Conservation (phyloP, 2,797 vertebrate species). For the Atherinosoma microstoma region DNA sequence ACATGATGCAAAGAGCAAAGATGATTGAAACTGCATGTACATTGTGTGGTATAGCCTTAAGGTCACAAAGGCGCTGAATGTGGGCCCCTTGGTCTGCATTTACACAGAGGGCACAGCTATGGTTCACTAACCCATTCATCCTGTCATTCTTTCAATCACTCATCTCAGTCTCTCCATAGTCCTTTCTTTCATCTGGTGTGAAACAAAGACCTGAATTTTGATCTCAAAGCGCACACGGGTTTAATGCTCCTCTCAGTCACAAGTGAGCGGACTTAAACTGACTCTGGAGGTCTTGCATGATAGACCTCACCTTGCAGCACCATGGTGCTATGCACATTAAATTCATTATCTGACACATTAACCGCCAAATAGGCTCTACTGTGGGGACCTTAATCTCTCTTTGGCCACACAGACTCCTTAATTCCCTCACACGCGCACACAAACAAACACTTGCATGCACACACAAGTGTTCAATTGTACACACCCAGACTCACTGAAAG, state of each 20-base stretch:
- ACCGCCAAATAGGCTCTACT: slow-evolving; percentile 77
- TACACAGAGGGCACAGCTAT: slow-evolving; percentile 38
- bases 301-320: slow-evolving; percentile 49
- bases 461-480: slow-evolving; percentile 30
- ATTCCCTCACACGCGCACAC: slow-evolving; percentile 64
- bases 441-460: slow-evolving; percentile 54
- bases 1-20: slow-evolving; percentile 20
- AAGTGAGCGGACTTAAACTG: slow-evolving; percentile 4
- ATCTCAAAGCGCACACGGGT: slow-evolving; percentile 10
- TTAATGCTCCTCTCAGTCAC: not conserved
- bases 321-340: slow-evolving; percentile 50
- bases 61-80: slow-evolving; percentile 56
- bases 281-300: slow-evolving; percentile 1
- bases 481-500: slow-evolving; percentile 58
- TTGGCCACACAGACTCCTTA: slow-evolving; percentile 73
- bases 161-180: slow-evolving; percentile 33
- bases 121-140: slow-evolving; percentile 43
- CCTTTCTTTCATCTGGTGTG: slow-evolving; percentile 24
- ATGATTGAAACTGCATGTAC: slow-evolving; percentile 36
- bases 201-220: slow-evolving; percentile 41
- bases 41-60: slow-evolving; percentile 40
- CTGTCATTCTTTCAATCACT: slow-evolving; percentile 39
- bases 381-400: slow-evolving; percentile 65
- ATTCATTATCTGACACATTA: slow-evolving; percentile 80
- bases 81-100: slow-evolving; percentile 26